These are phyloP conservation scores for Falcaria lacertinaria DNA, from an alignment of 2,888 invertebrate genomes.

Conservation along the genomic window DNA sequence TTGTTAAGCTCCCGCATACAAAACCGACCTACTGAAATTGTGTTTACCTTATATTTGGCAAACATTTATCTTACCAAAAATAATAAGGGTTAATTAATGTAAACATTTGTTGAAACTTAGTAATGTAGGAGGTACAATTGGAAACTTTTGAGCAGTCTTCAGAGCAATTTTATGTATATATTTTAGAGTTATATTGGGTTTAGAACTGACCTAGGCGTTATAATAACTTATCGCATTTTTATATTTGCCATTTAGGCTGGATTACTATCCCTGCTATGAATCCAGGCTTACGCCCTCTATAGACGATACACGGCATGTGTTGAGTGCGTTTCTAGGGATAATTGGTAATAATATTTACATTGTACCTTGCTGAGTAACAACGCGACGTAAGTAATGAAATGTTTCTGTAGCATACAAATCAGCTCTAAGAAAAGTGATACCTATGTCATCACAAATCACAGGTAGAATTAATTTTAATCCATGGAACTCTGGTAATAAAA, in stretches of 20 bases:
- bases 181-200: conserved; percentile 58
- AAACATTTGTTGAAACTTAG: not conserved
- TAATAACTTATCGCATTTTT: conserved; percentile 74
- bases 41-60: not conserved
- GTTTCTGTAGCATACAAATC: too few relatives aligned
- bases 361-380: too few relatives aligned
- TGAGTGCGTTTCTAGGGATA: not conserved
- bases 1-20: not conserved
- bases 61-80: not conserved
- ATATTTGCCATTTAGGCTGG: conserved; percentile 64
- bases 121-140: not conserved
- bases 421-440: too few relatives aligned
- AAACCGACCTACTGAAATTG: conserved; percentile 7
- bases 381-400: too few relatives aligned
- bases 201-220: conserved; percentile 47
- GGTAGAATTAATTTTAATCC: too few relatives aligned
- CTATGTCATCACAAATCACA: too few relatives aligned
- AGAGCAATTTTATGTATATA: conserved; percentile 51
- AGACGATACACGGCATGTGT: conserved; percentile 48
- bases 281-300: conserved; percentile 53
- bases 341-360: too few relatives aligned
- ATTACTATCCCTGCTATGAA: conserved; percentile 61
- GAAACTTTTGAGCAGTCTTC: conserved; percentile 19
- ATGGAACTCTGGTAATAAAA: too few relatives aligned
- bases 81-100: not conserved